Base-by-base conservation (phyloP, 2,113 vertebrate genomes). In the Nothobranchius kuhntae region DNA sequence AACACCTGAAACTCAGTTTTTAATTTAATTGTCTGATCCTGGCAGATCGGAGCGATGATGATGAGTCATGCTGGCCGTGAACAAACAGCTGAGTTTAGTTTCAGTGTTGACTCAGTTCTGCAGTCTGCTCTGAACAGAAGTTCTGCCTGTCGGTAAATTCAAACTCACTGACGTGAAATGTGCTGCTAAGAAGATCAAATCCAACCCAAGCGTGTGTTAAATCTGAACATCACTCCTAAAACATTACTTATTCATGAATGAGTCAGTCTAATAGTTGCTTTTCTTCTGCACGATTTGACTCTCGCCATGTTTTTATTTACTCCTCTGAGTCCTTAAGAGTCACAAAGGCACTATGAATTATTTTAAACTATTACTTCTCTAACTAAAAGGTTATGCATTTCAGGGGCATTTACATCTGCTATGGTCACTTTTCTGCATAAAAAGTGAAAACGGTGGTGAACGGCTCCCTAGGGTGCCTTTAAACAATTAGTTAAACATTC, bases 71-170 rank as follows among this genome's bases (percentile, higher is more conserved):
- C 68, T 72, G 66, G 50, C 80, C 74, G 82, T 55, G 12, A 66
- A 58, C 63, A 68, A 71, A 68, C 17, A 71, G 68, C 51, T 71
- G 17, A 8, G 53, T 15, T 71, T 6, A 57, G 21, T 67, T 66
- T 68, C 15, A 51, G 44, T 46, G 56, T 48, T 77, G 78, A 85
- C 70, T 81, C 79, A 74, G 26, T 40, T 53, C 63, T 56, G 14
- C 76, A 71, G 68, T 24, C 53, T 80, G 71, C 52, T 54, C 54
- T 13, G 63, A 73, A 58, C 71, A 79, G 67, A 71, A 61, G 56
- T 3, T 12, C 57, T 45, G 75, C 59, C 62, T 53, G 36, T 71
- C 52, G 15, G 26, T 52, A 65, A 62, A 60, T 53, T 61, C 53
- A 9, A 26, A 60, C 36, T 55, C 65, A 71, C 40, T 44, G 53